Percentiles rank a stretch among this genome's conserved stretches.
Evolutionary conservation across 2,888 invertebrate genomes (phyloP).

Genomic region (Cerastis leucographa): DNA sequence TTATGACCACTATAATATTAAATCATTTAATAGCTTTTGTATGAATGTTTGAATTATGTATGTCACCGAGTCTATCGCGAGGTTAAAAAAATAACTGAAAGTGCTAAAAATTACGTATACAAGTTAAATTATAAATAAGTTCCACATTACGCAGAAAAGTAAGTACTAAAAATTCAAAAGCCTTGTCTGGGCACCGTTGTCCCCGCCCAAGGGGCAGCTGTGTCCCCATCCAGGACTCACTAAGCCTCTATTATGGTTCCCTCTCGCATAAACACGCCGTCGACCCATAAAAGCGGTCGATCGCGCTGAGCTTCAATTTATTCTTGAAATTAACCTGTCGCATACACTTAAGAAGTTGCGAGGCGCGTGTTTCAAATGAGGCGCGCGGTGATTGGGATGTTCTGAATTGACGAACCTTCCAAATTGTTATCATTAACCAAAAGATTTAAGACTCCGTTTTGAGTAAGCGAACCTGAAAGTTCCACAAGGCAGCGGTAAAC

Average conservation of each 20-base stretch:
- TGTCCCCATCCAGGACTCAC: conserved; percentile 76
- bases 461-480: neutral
- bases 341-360: conserved; percentile 78
- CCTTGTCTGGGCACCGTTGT: conserved; percentile 77
- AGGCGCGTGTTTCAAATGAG: conserved; percentile 76
- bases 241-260: conserved; percentile 82
- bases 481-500: neutral
- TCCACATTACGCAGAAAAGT: conserved; percentile 69
- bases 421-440: conserved; percentile 57
- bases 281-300: conserved; percentile 79
- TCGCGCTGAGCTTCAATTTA: conserved; percentile 84
- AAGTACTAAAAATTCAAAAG: conserved; percentile 82
- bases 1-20: conserved; percentile 36
- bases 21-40: conserved; percentile 46
- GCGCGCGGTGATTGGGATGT: conserved; percentile 66
- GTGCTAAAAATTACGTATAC: conserved; percentile 46
- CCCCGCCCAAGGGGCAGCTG: conserved; percentile 83
- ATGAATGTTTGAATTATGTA: conserved; percentile 51
- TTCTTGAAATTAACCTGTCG: conserved; percentile 89
- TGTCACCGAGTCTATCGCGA: conserved; percentile 32
- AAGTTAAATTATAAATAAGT: conserved; percentile 50
- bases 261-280: conserved; percentile 78
- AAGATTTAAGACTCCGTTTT: conserved; percentile 39
- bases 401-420: conserved; percentile 60
- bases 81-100: conserved; percentile 32